phyloP scores from a whole-genome alignment of 2,797 vertebrate genomes.

The Valencia hispanica region DNA sequence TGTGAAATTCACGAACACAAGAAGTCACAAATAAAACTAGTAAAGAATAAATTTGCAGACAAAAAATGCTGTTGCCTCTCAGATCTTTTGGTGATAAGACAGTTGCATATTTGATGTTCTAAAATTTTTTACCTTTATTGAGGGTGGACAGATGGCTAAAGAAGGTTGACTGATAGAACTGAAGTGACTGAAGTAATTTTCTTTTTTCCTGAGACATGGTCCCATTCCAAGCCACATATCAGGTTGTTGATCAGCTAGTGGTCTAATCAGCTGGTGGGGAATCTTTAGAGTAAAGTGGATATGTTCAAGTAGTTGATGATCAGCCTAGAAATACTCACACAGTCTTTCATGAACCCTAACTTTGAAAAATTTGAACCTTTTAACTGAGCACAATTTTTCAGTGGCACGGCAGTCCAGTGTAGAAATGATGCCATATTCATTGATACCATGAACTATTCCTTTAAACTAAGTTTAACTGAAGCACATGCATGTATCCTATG shows the following conservation, averaged over 20 bases:
- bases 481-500: no score
- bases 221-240: slow-evolving; percentile 36
- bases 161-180: no score
- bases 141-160: slow-evolving; percentile 54
- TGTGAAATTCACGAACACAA: no score
- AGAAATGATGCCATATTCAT: no score
- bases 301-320: slow-evolving; percentile 5
- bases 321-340: not conserved
- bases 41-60: not conserved
- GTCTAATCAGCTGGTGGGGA: slow-evolving; percentile 26
- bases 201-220: slow-evolving; percentile 18
- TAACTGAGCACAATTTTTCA: no score
- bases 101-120: no score
- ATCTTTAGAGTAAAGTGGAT: slow-evolving; percentile 11
- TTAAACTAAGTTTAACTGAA: no score
- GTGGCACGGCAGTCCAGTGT: no score
- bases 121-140: slow-evolving; percentile 13
- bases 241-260: slow-evolving; percentile 26
- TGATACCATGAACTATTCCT: no score
- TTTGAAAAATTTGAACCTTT: not conserved
- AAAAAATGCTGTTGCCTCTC: not conserved
- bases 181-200: slow-evolving; percentile 57
- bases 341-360: not conserved
- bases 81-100: slow-evolving; percentile 23
- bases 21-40: not conserved